These are phyloP conservation scores for Cygnus atratus DNA, from an alignment of 2,113 vertebrate genomes.

Conservation along the genomic window DNA sequence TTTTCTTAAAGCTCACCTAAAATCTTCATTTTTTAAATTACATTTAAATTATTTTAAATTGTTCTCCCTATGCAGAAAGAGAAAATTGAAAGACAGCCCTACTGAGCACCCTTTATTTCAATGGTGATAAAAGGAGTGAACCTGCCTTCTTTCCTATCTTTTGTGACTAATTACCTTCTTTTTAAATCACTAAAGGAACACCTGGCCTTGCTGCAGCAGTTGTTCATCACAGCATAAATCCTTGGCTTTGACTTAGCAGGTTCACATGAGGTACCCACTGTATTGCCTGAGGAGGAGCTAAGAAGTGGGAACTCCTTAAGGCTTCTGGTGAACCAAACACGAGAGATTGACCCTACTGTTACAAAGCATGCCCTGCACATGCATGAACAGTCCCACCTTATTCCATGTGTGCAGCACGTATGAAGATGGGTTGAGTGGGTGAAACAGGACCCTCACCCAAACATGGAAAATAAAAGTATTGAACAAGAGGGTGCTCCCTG, in stretches of 20 bases:
- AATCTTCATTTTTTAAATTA: background rate
- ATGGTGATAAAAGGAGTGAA: background rate
- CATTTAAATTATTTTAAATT: background rate
- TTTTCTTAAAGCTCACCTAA: background rate
- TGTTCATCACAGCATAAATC: background rate
- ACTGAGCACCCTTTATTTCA: background rate
- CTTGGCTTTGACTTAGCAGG: background rate
- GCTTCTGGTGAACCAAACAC: background rate
- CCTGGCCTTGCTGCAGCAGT: background rate
- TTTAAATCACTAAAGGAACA: background rate
- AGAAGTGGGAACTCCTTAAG: background rate
- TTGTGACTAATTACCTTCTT: background rate
- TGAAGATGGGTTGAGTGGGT: background rate
- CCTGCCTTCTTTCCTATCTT: background rate
- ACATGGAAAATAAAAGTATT: slow-evolving; percentile 23
- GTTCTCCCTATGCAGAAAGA: background rate
- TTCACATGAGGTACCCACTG: background rate
- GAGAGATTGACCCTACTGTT: background rate
- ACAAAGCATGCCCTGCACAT: accelerated
- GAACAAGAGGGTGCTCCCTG: background rate
- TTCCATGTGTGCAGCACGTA: background rate
- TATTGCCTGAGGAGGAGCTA: background rate
- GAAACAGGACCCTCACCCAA: background rate
- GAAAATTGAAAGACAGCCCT: background rate
- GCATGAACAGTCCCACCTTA: accelerated